Evolutionary conservation across 1,140 invertebrate genomes (phyloP).

Genomic region (Yoshiicerus persimilis): DNA sequence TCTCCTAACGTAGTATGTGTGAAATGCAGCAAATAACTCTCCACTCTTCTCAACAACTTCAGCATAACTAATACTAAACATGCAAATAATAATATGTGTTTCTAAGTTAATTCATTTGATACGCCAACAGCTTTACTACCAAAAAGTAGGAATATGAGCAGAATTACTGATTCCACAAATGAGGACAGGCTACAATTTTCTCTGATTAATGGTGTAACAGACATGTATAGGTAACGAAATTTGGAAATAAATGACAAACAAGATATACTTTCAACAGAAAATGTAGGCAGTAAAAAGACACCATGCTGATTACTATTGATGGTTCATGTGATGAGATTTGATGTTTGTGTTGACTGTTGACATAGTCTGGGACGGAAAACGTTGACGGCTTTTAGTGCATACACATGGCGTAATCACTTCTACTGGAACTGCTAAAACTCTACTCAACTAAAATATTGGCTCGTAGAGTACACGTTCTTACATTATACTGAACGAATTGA

Average conservation of each 20-base stretch:
- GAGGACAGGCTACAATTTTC: not conserved
- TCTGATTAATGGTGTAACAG: not conserved
- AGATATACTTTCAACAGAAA: not conserved
- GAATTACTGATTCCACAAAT: not conserved
- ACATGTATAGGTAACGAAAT: not conserved
- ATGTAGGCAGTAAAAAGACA: not conserved
- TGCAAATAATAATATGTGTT: not conserved
- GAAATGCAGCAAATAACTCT: too few relatives aligned
- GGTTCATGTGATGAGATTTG: not conserved
- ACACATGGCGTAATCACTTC: not conserved
- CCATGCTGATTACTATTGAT: not conserved
- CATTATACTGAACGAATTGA: too few relatives aligned
- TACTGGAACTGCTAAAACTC: not conserved
- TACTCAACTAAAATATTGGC: not conserved
- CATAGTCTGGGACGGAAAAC: not conserved
- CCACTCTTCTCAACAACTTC: too few relatives aligned
- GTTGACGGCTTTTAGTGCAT: not conserved
- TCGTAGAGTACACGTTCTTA: not conserved
- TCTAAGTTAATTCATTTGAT: not conserved
- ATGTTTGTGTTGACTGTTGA: slow-evolving; percentile 12
- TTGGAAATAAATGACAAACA: not conserved
- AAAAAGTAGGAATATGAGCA: not conserved
- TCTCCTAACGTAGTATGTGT: too few relatives aligned
- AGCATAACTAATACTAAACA: too few relatives aligned
- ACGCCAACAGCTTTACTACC: not conserved